Conservation (phyloP, 2,797 vertebrate species). For the Mus spretus region DNA sequence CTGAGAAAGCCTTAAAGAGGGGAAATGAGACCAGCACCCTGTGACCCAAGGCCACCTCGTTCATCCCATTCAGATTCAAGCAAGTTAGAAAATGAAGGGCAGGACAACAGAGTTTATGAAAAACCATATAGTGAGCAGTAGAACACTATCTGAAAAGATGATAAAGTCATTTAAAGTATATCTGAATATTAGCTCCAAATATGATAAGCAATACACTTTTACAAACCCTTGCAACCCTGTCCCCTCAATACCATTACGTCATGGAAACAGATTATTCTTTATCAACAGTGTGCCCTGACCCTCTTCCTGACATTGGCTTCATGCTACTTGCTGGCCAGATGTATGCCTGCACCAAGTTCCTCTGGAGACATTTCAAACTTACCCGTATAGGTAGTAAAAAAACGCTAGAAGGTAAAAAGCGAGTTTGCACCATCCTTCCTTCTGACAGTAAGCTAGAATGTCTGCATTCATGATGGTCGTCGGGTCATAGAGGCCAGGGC, state of each 20-base stretch:
- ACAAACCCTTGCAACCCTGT: neutral
- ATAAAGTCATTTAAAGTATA: neutral
- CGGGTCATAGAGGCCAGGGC: slow-evolving; percentile 98
- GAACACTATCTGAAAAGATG: neutral
- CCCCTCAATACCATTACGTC: neutral
- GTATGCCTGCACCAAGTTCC: neutral
- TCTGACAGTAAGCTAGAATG: slow-evolving; percentile 99
- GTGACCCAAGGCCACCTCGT: neutral
- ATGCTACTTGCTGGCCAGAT: neutral
- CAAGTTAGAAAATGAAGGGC: slow-evolving; percentile 23
- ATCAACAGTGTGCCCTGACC: too few species aligned
- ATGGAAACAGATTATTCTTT: neutral
- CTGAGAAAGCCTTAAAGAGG: neutral
- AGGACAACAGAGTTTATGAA: neutral
- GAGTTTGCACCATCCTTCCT: slow-evolving; percentile 99
- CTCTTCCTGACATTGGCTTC: neutral
- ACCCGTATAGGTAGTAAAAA: slow-evolving; percentile 99
- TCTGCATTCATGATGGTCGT: slow-evolving; percentile 99
- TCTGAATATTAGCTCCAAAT: neutral
- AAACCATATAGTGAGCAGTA: neutral
- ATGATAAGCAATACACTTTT: neutral
- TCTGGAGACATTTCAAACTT: slow-evolving; percentile 83
- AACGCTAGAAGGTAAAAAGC: slow-evolving; percentile 99
- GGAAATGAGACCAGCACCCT: neutral
- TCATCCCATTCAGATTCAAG: neutral